A percentile compares a stretch with the other conserved stretches of the same genome.
These are phyloP conservation scores for Loripinus fragilis DNA, from an alignment of 2,888 invertebrate species.

Conservation along the genomic window DNA sequence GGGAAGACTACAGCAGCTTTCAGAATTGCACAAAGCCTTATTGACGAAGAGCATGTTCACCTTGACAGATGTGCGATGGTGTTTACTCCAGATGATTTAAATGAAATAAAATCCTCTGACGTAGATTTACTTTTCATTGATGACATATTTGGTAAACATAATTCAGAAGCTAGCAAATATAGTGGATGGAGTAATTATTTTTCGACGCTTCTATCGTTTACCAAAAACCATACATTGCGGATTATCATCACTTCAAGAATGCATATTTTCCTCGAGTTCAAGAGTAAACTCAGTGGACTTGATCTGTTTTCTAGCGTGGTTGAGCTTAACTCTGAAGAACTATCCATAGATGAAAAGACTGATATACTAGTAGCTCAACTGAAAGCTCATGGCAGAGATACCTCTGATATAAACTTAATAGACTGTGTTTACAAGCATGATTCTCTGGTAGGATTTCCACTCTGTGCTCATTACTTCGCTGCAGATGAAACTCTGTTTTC, in stretches of 20 bases:
- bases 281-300: neutral
- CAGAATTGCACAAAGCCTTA: neutral
- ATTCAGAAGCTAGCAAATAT: neutral
- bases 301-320: neutral
- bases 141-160: slow-evolving; percentile 3
- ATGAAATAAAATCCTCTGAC: neutral
- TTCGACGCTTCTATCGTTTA: neutral
- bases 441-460: neutral
- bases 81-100: neutral
- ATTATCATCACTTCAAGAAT: neutral
- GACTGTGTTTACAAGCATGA: neutral
- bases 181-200: neutral
- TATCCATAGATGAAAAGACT: neutral
- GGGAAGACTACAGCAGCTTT: neutral
- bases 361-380: neutral
- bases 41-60: neutral
- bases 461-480: neutral
- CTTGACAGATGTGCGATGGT: neutral
- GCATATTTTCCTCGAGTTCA: neutral
- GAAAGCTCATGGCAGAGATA: neutral
- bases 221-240: neutral
- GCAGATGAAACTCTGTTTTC: neutral
- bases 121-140: neutral
- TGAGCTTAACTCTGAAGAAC: neutral
- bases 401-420: neutral